Evolutionary conservation across 2,888 invertebrate species (phyloP), one percentile per base, ranked within the genome.

Genomic region (Platycnemis pennipes): DNA sequence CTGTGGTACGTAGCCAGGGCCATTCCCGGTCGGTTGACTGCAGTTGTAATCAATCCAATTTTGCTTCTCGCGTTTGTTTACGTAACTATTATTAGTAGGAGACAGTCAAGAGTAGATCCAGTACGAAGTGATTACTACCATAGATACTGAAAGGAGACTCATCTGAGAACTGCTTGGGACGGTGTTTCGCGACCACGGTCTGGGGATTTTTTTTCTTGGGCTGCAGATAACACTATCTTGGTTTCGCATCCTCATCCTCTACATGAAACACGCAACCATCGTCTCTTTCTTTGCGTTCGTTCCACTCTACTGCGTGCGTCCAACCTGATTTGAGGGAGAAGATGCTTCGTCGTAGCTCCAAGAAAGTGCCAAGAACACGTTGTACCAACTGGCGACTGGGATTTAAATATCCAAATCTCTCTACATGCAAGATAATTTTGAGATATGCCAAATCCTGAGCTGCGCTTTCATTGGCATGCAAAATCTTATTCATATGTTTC

Each of bases 141-240:
- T 11, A 77, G 77, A 77, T 77, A 77, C 77, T 77, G 77, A 37
- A 26, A 11, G 0, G n/a, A n/a, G 4, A 31, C 13, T 37, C 13
- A 1, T 37, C 11, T 63, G 63, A 26, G 53, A 77, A n/a, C 37
- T 77, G 13, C 77, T 37, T 37, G 31, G 19, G 2, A 2, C 37
- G 31, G 26, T 77, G 37, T 77, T 77, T 77, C 77, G 37, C 31
- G 69, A 37, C n/a, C n/a, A n/a, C n/a, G n/a, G n/a, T n/a, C 8
- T 63, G 31, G 13, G 13, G 77, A 37, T 31, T 77, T 77, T 77
- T 77, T 77, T 77, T 77, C 37, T n/a, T n/a, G 37, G 77, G 77
- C 77, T 37, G 77, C 77, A 77, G 77, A 77, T 77, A 77, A 77
- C 77, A 13, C 77, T 77, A 77, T 77, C 77, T 77, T 77, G 77